phyloP scores from a whole-genome alignment of 2,113 vertebrate genomes.

The Nymphicus hollandicus region DNA sequence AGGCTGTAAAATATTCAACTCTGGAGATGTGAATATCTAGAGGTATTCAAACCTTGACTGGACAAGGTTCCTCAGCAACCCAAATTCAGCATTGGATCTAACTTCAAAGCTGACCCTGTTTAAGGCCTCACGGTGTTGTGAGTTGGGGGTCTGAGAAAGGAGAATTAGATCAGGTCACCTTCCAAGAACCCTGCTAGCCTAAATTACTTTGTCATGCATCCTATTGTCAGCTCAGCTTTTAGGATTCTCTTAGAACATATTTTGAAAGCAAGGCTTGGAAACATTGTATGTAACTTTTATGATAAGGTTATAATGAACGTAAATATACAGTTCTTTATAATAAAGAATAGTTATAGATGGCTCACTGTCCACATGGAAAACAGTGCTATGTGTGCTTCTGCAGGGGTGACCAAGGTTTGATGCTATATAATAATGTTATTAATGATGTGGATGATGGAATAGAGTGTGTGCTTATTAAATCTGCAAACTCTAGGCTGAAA shows the following conservation, averaged over 20 bases:
- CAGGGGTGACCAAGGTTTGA: neutral
- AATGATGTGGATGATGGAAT: slow-evolving; percentile 16
- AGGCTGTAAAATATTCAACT: neutral
- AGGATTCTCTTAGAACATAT: neutral
- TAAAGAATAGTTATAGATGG: neutral
- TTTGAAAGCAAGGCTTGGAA: neutral
- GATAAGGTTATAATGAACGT: neutral
- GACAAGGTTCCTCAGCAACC: neutral
- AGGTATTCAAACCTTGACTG: neutral
- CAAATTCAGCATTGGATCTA: neutral
- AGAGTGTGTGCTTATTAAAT: slow-evolving; percentile 19
- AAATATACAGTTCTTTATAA: neutral
- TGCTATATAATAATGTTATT: neutral
- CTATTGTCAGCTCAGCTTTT: neutral
- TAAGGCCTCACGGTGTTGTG: neutral
- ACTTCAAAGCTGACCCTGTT: neutral
- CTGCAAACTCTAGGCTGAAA: slow-evolving; percentile 9
- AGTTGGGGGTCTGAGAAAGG: neutral
- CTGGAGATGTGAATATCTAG: neutral
- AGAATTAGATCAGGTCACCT: neutral
- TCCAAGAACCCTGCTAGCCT: neutral
- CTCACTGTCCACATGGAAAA: neutral
- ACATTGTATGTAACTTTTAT: neutral
- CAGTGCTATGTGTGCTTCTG: neutral
- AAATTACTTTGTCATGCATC: neutral